Evolutionary conservation across 1,140 invertebrate genomes (phyloP).

Genomic region (Hylaeus volcanicus): DNA sequence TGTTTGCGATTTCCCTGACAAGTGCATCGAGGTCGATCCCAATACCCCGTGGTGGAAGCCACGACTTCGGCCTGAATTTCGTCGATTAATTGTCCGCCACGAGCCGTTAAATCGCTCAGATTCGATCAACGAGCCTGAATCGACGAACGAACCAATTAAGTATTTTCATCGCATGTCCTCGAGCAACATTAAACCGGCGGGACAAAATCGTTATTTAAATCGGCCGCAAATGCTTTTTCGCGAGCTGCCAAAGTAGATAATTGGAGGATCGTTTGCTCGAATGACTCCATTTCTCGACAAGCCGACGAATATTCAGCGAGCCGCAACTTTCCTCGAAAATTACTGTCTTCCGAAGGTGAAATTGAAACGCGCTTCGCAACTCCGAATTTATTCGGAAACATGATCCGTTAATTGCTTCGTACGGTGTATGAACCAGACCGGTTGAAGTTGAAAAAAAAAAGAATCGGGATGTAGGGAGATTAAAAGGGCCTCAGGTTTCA

Average conservation of each 20-base stretch:
- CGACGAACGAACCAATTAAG: constrained; percentile 58
- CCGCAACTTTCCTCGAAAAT: too few relatives aligned
- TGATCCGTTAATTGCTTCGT: too few relatives aligned
- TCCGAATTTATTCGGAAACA: too few relatives aligned
- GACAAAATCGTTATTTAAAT: constrained; percentile 48
- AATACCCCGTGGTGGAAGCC: neutral
- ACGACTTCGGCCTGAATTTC: constrained; percentile 48
- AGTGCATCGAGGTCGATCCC: neutral
- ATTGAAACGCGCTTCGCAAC: too few relatives aligned
- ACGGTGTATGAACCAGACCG: too few relatives aligned
- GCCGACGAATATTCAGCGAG: too few relatives aligned
- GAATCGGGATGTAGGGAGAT: neutral
- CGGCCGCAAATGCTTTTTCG: constrained; percentile 2
- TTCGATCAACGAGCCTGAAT: constrained; percentile 59
- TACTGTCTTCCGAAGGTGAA: too few relatives aligned
- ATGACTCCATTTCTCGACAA: constrained; percentile 1
- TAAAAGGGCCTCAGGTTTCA: neutral
- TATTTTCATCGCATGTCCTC: constrained; percentile 49
- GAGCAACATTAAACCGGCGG: constrained; percentile 39
- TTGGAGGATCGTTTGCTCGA: neutral
- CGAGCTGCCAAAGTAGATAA: constrained; percentile 12
- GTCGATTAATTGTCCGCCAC: constrained; percentile 51
- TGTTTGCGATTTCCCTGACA: neutral
- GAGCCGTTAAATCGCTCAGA: constrained; percentile 56
- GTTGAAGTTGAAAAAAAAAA: neutral